These are phyloP conservation scores for Podarcis muralis DNA, from an alignment of 2,113 vertebrate genomes.

Conservation along the genomic window DNA sequence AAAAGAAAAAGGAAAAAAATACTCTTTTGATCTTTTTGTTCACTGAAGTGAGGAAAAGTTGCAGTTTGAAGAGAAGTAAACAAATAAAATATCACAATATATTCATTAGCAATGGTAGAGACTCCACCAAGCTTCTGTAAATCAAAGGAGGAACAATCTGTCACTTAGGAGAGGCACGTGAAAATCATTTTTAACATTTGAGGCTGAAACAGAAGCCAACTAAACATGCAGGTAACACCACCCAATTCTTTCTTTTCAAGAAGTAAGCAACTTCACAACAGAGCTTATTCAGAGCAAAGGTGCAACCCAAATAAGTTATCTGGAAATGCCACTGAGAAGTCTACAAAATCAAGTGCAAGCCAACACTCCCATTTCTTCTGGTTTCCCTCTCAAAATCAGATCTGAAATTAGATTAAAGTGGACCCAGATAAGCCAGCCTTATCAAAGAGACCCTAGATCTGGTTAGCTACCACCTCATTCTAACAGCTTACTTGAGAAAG, in stretches of 20 bases:
- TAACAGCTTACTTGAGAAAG: neutral
- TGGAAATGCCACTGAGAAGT: neutral
- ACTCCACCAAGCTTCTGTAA: neutral
- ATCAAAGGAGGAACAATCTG: fast-evolving
- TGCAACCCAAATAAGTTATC: neutral
- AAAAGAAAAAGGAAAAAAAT: slow-evolving; percentile 74
- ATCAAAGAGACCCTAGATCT: no score
- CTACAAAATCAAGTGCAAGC: neutral
- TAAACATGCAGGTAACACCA: neutral
- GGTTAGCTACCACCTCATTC: neutral
- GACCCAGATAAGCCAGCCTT: no score
- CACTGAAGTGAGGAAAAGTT: neutral
- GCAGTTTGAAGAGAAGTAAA: neutral
- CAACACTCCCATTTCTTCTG: neutral
- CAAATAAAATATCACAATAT: neutral
- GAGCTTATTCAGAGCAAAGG: neutral
- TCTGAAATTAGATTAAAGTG: no score
- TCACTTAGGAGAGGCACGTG: neutral
- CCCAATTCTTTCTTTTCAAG: neutral
- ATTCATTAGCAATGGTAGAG: neutral
- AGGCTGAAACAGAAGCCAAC: neutral
- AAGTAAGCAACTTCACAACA: neutral
- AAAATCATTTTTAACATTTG: neutral
- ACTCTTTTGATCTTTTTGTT: slow-evolving; percentile 25
- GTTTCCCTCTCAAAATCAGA: no score